Evolutionary conservation across 2,888 invertebrate species (phyloP).

Genomic region (Allolobophora icterica): DNA sequence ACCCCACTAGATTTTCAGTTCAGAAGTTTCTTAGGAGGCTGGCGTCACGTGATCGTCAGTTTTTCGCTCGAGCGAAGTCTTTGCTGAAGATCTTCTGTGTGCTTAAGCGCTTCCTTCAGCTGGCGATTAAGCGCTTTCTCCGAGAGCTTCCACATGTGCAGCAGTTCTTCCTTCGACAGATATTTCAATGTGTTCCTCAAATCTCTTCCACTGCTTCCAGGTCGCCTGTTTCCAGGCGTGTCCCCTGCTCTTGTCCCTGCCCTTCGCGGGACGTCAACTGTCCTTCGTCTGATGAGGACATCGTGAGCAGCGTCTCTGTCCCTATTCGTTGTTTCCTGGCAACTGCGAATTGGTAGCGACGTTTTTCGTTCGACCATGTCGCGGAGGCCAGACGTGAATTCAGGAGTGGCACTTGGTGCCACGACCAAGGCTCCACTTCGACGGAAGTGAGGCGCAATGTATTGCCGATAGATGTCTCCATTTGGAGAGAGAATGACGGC

Average conservation of each 20-base stretch:
- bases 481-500: neutral
- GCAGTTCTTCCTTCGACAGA: constrained; percentile 30
- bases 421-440: neutral
- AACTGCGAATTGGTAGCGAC: neutral
- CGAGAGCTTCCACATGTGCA: constrained; percentile 27
- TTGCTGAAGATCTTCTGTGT: constrained; percentile 27
- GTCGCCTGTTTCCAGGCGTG: neutral
- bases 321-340: too few relatives aligned
- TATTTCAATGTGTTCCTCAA: neutral
- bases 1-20: too few relatives aligned
- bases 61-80: constrained; percentile 24
- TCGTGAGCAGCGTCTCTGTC: neutral
- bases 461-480: neutral
- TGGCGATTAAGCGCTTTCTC: constrained; percentile 30
- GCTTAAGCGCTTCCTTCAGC: constrained; percentile 32
- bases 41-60: constrained; percentile 28
- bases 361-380: neutral
- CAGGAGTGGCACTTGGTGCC: neutral
- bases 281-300: neutral
- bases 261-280: neutral
- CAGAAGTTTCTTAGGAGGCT: too few relatives aligned
- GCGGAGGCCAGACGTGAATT: neutral
- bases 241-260: neutral
- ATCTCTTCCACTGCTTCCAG: neutral
- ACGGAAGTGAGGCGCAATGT: neutral